Conservation (phyloP, 64 coral and sea anemone genomes). For the Porites australiensis region DNA sequence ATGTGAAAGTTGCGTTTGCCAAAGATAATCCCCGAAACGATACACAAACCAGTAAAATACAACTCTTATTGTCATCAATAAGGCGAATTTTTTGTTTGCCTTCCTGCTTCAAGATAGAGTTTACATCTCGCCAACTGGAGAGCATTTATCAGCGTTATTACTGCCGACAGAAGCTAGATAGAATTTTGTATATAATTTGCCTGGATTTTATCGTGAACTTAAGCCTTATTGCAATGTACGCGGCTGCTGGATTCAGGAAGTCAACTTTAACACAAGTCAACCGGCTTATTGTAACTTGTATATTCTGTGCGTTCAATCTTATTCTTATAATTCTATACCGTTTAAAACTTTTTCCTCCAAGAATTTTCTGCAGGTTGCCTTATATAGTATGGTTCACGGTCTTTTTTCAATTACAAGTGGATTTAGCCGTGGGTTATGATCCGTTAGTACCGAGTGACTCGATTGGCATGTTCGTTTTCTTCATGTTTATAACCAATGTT, state of each 20-base stretch:
- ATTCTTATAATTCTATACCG: slow-evolving; percentile 57
- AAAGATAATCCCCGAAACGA: slow-evolving; percentile 55
- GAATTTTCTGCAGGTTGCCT: slow-evolving; percentile 59
- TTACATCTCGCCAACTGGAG: slow-evolving; percentile 85
- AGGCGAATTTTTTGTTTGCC: slow-evolving; percentile 59
- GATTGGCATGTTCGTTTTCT: slow-evolving; percentile 91
- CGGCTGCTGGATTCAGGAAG: slow-evolving; percentile 55
- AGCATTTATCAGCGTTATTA: slow-evolving; percentile 92
- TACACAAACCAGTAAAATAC: slow-evolving; percentile 43
- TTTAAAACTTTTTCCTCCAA: slow-evolving; percentile 68
- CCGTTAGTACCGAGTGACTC: slow-evolving; percentile 91
- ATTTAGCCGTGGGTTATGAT: slow-evolving; percentile 82
- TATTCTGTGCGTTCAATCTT: slow-evolving; percentile 72
- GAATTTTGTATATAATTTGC: slow-evolving; percentile 84
- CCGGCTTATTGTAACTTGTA: slow-evolving; percentile 69
- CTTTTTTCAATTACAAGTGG: slow-evolving; percentile 74
- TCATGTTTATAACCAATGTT: slow-evolving; percentile 89
- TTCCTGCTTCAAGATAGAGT: slow-evolving; percentile 78
- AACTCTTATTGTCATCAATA: background rate
- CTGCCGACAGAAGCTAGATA: slow-evolving; percentile 82
- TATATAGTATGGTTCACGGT: slow-evolving; percentile 91
- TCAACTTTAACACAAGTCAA: slow-evolving; percentile 71
- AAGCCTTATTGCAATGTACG: slow-evolving; percentile 79
- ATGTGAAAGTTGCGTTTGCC: slow-evolving; percentile 87
- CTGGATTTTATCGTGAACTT: slow-evolving; percentile 87